phyloP scores from a whole-genome alignment of 1,140 invertebrate species.

The Bathynomus jamesi region DNA sequence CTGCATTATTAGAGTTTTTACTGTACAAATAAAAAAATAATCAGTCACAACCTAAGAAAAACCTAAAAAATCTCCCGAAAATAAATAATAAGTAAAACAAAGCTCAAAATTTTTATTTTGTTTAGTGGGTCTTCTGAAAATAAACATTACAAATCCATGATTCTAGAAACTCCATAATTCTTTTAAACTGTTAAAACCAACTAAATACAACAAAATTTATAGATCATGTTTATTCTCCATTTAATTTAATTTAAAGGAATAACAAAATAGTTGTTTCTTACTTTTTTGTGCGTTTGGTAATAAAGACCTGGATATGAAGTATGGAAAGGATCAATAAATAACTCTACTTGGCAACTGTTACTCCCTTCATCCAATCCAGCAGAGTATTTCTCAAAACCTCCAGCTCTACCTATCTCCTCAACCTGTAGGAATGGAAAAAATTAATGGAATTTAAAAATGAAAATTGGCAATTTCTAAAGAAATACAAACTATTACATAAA shows the following conservation, averaged over 20 bases:
- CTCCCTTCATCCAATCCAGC: neutral
- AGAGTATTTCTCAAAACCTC: neutral
- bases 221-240: neutral
- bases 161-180: too few relatives aligned
- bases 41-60: too few relatives aligned
- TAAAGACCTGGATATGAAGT: neutral
- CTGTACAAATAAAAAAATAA: too few relatives aligned
- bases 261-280: neutral
- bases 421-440: neutral
- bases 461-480: neutral
- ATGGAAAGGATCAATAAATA: neutral
- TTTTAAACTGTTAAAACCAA: too few relatives aligned
- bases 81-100: too few relatives aligned
- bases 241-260: neutral
- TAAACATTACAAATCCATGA: too few relatives aligned
- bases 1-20: too few relatives aligned
- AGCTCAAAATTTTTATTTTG: neutral
- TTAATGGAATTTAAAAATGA: neutral
- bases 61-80: too few relatives aligned
- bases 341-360: neutral
- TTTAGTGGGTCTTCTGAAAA: neutral
- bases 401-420: neutral
- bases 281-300: neutral
- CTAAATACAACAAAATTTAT: neutral
- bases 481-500: neutral